phyloP scores from a whole-genome alignment of 2,113 vertebrate genomes.

The Sebastes fasciatus region DNA sequence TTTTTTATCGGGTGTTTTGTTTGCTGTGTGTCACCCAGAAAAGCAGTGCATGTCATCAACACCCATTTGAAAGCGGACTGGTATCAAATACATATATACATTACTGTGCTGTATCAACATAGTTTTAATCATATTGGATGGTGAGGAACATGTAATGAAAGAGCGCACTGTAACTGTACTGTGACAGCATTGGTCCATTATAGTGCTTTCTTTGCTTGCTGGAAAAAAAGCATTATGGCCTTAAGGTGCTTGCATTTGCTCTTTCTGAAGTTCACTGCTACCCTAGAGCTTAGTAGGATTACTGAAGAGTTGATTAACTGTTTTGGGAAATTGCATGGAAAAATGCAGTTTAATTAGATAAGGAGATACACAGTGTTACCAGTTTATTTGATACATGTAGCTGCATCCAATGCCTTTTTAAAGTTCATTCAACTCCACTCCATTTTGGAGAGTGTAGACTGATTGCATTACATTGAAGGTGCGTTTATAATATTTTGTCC shows the following conservation, averaged over 20 bases:
- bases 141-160: constrained; percentile 1
- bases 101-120: background rate
- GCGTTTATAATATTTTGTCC: background rate
- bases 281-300: background rate
- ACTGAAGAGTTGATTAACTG: background rate
- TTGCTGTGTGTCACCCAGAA: background rate
- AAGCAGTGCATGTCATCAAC: background rate
- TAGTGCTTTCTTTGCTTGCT: background rate
- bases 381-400: background rate
- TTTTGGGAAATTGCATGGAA: background rate
- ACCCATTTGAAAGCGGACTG: background rate
- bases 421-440: background rate
- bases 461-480: background rate
- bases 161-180: background rate
- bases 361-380: too few species aligned
- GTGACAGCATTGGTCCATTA: background rate
- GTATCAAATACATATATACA: background rate
- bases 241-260: background rate
- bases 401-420: background rate
- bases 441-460: background rate
- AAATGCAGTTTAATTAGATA: background rate
- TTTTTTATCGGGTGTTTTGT: background rate
- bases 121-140: background rate
- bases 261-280: background rate
- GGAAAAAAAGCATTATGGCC: background rate